These are phyloP conservation scores for Alauda arvensis DNA, from an alignment of 2,797 vertebrate species.

Conservation along the genomic window DNA sequence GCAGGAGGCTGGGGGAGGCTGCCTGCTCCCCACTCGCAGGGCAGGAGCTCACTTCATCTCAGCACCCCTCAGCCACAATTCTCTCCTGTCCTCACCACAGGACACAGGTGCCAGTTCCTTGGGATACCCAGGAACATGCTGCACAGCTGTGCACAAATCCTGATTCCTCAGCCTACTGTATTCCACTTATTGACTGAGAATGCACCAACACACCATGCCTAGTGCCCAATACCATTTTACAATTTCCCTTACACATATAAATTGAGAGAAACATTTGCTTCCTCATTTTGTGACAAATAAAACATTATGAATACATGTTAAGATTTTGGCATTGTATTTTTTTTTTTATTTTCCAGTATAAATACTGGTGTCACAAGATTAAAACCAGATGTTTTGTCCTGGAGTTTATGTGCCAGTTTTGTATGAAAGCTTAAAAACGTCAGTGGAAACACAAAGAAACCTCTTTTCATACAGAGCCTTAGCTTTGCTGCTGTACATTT, in stretches of 20 bases:
- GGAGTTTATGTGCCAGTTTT: neutral
- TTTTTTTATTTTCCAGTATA: neutral
- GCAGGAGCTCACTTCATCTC: neutral
- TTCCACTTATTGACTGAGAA: neutral
- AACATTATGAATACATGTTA: neutral
- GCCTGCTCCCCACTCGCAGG: neutral
- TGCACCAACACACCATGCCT: neutral
- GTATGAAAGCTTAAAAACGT: neutral
- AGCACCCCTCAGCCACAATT: rapidly evolving
- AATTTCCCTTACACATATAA: neutral
- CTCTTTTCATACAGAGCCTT: neutral
- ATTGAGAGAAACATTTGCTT: neutral
- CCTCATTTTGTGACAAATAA: neutral
- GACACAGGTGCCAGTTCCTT: rapidly evolving
- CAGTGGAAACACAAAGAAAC: neutral
- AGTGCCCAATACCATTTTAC: neutral
- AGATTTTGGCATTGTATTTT: neutral
- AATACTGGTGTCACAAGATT: neutral
- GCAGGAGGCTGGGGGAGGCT: neutral
- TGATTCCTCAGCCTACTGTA: rapidly evolving
- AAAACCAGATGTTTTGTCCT: neutral
- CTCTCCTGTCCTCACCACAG: neutral
- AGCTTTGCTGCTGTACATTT: neutral
- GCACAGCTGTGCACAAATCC: neutral
- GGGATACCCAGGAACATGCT: rapidly evolving